Evolutionary conservation across 2,888 invertebrate species (phyloP), one percentile per base, ranked within the genome.

Genomic region (Heteropelma amictum): DNA sequence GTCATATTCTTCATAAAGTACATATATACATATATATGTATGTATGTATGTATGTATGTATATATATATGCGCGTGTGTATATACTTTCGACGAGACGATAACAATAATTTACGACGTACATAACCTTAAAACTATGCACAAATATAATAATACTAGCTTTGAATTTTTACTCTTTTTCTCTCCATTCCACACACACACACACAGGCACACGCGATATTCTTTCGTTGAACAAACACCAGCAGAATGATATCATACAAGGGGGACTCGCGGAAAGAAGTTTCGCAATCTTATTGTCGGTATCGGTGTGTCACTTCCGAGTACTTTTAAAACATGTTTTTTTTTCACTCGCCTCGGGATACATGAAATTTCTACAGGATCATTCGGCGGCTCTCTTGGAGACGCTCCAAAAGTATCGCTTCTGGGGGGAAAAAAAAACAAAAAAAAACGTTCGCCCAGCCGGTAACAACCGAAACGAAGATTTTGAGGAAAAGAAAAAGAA

Each of bases 251-350:
- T 75, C 65, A 65, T 69, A 75, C 72, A 72, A 63, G 14, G 14
- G 60, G 61, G 69, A 75, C 69, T 72, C 67, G 56, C 70, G 38
- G 70, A 61, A 65, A 65, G 23, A 72, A 70, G 69, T 72, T 72
- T 71, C 56, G 61, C 54, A 23, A 65, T 74, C 49, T 77, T 75
- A 77, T 77, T 77, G 77, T 77, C 77, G 72, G 47, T 61, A 45
- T 45, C 10, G n/a, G 19, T 45, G 21, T 45, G 19, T 21, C 17
- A 7, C 21, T 10, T 10, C 19, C 10, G 3, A 12, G n/a, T 19
- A 19, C 21, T 45, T 17, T 10, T 17, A 6, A 14, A 38, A n/a
- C 35, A 35, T 35, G n/a, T 35, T 8, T 35, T 1, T 35, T 8
- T 35, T 8, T 35, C 6, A 3, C 3, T 35, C 3, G 3, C 1